Evolutionary conservation across 2,113 vertebrate genomes (phyloP).

Genomic region (Saccopteryx leptura): DNA sequence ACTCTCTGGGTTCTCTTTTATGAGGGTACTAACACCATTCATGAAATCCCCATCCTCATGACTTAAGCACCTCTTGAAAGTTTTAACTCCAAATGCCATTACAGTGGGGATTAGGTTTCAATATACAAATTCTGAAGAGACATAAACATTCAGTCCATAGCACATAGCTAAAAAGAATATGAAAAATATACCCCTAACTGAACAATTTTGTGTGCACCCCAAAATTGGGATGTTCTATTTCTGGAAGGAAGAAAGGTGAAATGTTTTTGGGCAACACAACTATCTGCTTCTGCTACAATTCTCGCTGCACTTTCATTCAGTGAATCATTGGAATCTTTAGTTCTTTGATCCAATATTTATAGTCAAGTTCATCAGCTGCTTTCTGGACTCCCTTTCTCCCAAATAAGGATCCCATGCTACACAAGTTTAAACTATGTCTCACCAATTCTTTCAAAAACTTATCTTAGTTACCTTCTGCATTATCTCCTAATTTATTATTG

Average conservation of each 20-base stretch:
- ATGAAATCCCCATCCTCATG: not conserved
- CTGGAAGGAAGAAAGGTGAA: slow-evolving; percentile 13
- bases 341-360: not conserved
- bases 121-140: not conserved
- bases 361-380: not conserved
- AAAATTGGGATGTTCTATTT: not conserved
- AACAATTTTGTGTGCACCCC: not conserved
- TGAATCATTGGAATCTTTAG: not conserved
- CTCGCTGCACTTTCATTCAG: not conserved
- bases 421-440: not conserved
- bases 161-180: not conserved
- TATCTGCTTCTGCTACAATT: not conserved
- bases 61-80: not conserved
- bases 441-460: not conserved
- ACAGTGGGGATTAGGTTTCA: not conserved
- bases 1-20: not conserved
- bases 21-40: not conserved
- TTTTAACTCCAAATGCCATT: not conserved
- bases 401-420: not conserved
- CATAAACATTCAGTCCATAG: not conserved
- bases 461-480: not conserved
- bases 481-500: not conserved
- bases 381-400: not conserved
- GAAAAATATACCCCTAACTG: not conserved
- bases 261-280: not conserved